Percentiles rank a stretch among this genome's conserved stretches.
Conservation (phyloP, 2,797 vertebrate species). For the Myiotriccus ornatus region DNA sequence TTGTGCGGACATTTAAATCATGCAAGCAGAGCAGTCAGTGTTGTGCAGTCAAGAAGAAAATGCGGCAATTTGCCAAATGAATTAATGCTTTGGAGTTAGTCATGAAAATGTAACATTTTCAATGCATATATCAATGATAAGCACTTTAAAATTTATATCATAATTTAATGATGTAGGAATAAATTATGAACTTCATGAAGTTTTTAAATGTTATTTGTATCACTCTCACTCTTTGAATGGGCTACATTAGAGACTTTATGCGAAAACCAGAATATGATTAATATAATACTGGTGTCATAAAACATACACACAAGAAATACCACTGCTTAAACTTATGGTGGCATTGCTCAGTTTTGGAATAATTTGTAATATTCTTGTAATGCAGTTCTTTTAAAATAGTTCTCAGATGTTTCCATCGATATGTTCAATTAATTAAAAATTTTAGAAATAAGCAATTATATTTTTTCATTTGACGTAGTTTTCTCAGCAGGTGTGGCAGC, state of each 20-base stretch:
- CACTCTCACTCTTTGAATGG: not conserved
- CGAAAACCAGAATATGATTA: not conserved
- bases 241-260: not conserved
- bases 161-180: not conserved
- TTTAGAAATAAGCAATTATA: not conserved
- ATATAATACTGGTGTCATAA: not conserved
- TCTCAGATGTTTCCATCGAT: not conserved
- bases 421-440: not conserved
- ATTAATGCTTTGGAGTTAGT: not conserved
- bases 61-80: not conserved
- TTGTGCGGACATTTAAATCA: not conserved
- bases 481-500: not conserved
- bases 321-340: not conserved
- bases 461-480: not conserved
- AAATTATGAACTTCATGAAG: not conserved
- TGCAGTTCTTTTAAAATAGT: not conserved
- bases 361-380: not conserved
- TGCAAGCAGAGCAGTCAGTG: not conserved
- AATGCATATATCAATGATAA: not conserved
- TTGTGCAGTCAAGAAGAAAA: not conserved
- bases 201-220: not conserved
- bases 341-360: not conserved
- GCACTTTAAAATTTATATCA: not conserved
- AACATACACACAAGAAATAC: not conserved
- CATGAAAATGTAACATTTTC: not conserved